A percentile compares a stretch with the other conserved stretches of the same genome.
These are phyloP conservation scores for Melanotaenia pygmaea DNA, from an alignment of 2,797 vertebrate species.

Conservation along the genomic window DNA sequence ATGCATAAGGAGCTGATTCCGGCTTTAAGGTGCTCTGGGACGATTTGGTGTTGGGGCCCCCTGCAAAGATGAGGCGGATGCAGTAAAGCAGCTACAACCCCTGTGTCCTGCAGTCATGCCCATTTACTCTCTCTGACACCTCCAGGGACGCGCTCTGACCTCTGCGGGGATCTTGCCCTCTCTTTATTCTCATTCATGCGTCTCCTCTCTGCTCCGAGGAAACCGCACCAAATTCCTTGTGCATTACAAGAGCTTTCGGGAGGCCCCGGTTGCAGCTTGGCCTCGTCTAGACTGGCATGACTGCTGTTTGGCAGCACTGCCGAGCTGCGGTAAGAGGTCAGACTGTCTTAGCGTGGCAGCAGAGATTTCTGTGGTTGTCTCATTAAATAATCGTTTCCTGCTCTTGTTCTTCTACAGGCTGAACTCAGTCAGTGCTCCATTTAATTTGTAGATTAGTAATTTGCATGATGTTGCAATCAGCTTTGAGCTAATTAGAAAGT, in stretches of 20 bases:
- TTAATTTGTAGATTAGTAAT: constrained; percentile 58
- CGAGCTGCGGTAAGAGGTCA: constrained; percentile 54
- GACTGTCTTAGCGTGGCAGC: constrained; percentile 63
- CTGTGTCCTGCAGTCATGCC: constrained; percentile 69
- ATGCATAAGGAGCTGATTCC: constrained; percentile 13
- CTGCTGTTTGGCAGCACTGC: constrained; percentile 58
- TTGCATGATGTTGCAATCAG: constrained; percentile 61
- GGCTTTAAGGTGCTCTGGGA: constrained; percentile 35
- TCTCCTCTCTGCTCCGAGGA: constrained; percentile 60
- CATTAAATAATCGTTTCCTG: constrained; percentile 74
- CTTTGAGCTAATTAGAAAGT: constrained; percentile 16
- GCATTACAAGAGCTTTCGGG: constrained; percentile 65
- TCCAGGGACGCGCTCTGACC: constrained; percentile 70
- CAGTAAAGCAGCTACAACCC: constrained; percentile 49
- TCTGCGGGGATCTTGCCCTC: constrained; percentile 63
- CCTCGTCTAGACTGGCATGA: constrained; percentile 66
- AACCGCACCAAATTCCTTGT: constrained; percentile 68
- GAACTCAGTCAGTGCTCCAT: constrained; percentile 41
- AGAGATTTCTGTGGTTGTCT: constrained; percentile 64
- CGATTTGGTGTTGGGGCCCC: constrained; percentile 43
- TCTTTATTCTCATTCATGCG: constrained; percentile 64
- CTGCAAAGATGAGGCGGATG: constrained; percentile 27
- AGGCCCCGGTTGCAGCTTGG: constrained; percentile 48
- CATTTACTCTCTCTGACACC: constrained; percentile 72
- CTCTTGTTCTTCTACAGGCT: constrained; percentile 49